A percentile compares a stretch with the other conserved stretches of the same genome.
Evolutionary conservation across 2,888 invertebrate species (phyloP).

Genomic region (Dicycla oo): DNA sequence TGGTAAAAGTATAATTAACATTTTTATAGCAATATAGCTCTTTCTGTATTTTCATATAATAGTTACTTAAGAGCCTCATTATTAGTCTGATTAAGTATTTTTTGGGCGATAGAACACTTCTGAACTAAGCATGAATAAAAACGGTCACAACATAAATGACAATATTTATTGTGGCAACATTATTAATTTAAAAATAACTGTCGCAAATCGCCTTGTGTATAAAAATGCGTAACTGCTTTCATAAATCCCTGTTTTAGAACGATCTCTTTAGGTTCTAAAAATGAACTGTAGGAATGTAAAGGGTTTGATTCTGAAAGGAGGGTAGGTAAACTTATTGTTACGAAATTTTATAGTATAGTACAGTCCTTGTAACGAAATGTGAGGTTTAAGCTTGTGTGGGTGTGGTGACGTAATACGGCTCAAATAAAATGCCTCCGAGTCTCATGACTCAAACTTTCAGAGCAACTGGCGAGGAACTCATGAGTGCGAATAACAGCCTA

Average conservation of each 20-base stretch:
- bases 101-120: slow-evolving; percentile 18
- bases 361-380: neutral
- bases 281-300: neutral
- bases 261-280: neutral
- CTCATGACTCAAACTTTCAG: neutral
- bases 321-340: neutral
- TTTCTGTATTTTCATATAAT: slow-evolving; percentile 36
- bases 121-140: slow-evolving; percentile 2
- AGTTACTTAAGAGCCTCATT: neutral
- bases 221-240: slow-evolving; percentile 28
- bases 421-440: neutral
- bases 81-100: slow-evolving; percentile 6
- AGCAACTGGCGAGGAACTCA: neutral
- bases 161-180: slow-evolving; percentile 15
- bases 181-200: slow-evolving; percentile 1
- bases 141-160: neutral
- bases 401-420: neutral
- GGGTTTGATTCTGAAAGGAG: neutral
- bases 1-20: neutral
- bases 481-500: neutral
- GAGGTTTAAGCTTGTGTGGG: neutral
- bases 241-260: slow-evolving; percentile 4
- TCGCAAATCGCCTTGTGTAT: slow-evolving; percentile 15
- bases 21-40: slow-evolving; percentile 3
- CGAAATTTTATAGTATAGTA: slow-evolving; percentile 18